These are phyloP conservation scores for Portevinia maculata DNA, from an alignment of 2,888 invertebrate species.

Conservation along the genomic window DNA sequence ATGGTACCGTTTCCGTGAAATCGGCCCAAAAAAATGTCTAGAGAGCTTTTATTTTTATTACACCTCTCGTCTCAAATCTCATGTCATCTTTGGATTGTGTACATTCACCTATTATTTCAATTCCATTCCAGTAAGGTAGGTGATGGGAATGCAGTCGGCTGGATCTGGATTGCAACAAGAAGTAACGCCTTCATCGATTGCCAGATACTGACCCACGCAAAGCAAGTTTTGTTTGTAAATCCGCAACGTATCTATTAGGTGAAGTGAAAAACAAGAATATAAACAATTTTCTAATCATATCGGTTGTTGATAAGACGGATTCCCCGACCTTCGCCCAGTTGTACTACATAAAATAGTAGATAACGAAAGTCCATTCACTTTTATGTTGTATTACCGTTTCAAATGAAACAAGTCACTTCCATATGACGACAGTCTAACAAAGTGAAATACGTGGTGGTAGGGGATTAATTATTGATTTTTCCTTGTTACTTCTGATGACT, in stretches of 20 bases:
- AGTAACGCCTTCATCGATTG: too few relatives aligned
- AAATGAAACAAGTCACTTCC: neutral
- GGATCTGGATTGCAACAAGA: too few relatives aligned
- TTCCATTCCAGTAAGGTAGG: too few relatives aligned
- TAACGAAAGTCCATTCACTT: slow-evolving; percentile 14
- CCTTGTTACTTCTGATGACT: slow-evolving; percentile 23
- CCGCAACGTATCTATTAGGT: neutral
- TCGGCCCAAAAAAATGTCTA: too few relatives aligned
- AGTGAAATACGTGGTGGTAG: neutral
- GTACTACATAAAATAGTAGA: neutral
- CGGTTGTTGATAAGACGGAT: slow-evolving; percentile 50
- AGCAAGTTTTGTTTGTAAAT: neutral
- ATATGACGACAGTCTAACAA: too few relatives aligned
- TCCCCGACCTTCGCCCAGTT: slow-evolving; percentile 54
- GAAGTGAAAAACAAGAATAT: neutral
- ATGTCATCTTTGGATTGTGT: too few relatives aligned
- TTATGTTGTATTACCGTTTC: neutral
- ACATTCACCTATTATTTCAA: too few relatives aligned
- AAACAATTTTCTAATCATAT: too few relatives aligned
- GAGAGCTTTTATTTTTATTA: too few relatives aligned
- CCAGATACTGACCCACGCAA: neutral
- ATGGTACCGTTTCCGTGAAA: too few relatives aligned
- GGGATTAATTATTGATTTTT: neutral
- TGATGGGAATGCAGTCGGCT: too few relatives aligned
- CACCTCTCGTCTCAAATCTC: too few relatives aligned